Evolutionary conservation across 2,113 vertebrate species (phyloP).

Genomic region (Ia io): DNA sequence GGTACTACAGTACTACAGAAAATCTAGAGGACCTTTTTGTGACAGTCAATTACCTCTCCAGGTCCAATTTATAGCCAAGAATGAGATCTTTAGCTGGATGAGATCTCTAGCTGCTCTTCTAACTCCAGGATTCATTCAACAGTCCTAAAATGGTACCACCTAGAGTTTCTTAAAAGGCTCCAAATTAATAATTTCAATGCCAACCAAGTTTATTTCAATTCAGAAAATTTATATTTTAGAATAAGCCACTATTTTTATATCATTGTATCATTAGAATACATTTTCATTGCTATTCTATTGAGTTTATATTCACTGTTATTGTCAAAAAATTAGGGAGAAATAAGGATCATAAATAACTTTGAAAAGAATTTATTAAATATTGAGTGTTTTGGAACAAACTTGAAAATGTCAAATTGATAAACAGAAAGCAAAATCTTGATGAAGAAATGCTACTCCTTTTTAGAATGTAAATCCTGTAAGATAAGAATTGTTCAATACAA

Average conservation of each 20-base stretch:
- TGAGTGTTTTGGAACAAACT: constrained; percentile 68
- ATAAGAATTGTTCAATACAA: constrained; percentile 84
- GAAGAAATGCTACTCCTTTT: constrained; percentile 57
- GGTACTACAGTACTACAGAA: background rate
- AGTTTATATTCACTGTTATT: background rate
- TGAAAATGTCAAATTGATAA: constrained; percentile 71
- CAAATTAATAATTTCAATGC: background rate
- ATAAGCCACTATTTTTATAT: background rate
- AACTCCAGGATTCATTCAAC: background rate
- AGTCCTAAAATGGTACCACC: background rate
- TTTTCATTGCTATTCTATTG: background rate
- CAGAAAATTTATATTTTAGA: background rate
- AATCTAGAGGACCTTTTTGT: background rate
- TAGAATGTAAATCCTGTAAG: constrained; percentile 73
- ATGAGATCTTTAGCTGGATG: background rate
- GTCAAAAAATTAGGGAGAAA: background rate
- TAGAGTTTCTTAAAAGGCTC: background rate
- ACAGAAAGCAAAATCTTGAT: constrained; percentile 60
- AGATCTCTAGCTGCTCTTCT: background rate
- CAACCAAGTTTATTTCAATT: background rate
- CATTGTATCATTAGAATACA: background rate
- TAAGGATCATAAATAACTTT: constrained; percentile 7
- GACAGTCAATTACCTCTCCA: background rate
- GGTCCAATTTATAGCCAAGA: background rate
- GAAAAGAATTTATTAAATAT: constrained; percentile 64